Evolutionary conservation across 2,113 vertebrate genomes (phyloP).

Genomic region (Aptenodytes forsteri): DNA sequence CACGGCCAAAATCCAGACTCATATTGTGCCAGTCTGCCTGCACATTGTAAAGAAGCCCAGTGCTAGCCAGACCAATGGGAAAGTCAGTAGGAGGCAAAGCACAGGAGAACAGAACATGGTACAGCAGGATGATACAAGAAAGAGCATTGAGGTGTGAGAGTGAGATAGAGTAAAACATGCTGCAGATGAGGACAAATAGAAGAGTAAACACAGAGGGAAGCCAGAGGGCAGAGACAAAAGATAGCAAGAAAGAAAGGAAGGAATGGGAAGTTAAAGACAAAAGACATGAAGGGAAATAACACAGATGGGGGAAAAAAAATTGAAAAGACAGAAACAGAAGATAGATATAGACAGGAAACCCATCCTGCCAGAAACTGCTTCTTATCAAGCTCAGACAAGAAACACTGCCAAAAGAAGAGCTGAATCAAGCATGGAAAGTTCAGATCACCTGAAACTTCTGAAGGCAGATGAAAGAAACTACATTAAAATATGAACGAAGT

Average conservation of each 20-base stretch:
- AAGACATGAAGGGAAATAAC: not conserved
- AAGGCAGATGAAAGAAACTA: not conserved
- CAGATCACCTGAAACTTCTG: not conserved
- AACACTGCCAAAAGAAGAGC: not conserved
- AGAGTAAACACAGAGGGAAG: not conserved
- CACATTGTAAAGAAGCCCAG: not conserved
- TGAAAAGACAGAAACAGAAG: not conserved
- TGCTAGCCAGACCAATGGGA: not conserved
- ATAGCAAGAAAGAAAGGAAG: not conserved
- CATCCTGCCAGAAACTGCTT: not conserved
- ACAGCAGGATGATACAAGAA: not conserved
- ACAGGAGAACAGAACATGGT: not conserved
- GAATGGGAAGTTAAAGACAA: not conserved
- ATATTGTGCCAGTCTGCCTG: not conserved
- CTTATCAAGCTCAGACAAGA: slow-evolving; percentile 10
- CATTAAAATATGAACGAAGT: not conserved
- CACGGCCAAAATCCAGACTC: not conserved
- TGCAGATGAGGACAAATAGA: not conserved
- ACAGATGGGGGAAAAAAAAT: not conserved
- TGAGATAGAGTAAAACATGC: not conserved
- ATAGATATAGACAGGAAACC: not conserved
- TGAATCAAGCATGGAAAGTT: not conserved
- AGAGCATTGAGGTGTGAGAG: not conserved
- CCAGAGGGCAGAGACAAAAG: not conserved
- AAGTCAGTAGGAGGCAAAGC: not conserved